A percentile compares a stretch with the other conserved stretches of the same genome.
Conservation (phyloP, 2,113 vertebrate species). For the Hoplias malabaricus region DNA sequence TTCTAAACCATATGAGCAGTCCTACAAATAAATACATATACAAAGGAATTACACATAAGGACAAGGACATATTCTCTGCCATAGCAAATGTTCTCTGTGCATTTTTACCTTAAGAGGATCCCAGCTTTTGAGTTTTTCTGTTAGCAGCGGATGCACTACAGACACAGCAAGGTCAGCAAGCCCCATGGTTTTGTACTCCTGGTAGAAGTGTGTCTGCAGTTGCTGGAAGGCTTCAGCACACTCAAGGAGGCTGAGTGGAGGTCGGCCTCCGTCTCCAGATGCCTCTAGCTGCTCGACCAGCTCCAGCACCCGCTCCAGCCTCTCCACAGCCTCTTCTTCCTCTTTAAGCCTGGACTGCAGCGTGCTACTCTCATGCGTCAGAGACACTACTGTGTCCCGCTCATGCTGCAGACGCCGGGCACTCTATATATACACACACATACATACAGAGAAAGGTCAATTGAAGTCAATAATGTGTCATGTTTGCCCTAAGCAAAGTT, state of each 20-base stretch:
- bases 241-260: conserved; percentile 78
- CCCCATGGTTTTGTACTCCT: conserved; percentile 91
- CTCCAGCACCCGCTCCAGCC: conserved; percentile 86
- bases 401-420: conserved; percentile 94
- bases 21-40: conserved; percentile 67
- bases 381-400: conserved; percentile 88
- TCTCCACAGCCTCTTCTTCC: conserved; percentile 80
- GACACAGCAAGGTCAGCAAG: conserved; percentile 88
- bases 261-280: conserved; percentile 57
- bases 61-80: neutral
- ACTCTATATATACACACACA: conserved; percentile 66
- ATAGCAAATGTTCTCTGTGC: neutral
- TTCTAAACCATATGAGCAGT: conserved; percentile 83
- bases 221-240: conserved; percentile 88
- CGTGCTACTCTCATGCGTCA: conserved; percentile 86
- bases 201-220: conserved; percentile 89
- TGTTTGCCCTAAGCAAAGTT: too few species aligned
- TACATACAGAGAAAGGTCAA: neutral
- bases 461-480: neutral
- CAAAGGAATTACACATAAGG: neutral
- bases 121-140: conserved; percentile 89
- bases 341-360: conserved; percentile 77
- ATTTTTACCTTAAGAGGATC: conserved; percentile 87
- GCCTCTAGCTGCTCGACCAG: conserved; percentile 89
- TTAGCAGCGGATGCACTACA: conserved; percentile 89